A percentile compares a stretch with the other conserved stretches of the same genome.
Conservation (phyloP, 2,888 invertebrate genomes). For the Erynnis tages region DNA sequence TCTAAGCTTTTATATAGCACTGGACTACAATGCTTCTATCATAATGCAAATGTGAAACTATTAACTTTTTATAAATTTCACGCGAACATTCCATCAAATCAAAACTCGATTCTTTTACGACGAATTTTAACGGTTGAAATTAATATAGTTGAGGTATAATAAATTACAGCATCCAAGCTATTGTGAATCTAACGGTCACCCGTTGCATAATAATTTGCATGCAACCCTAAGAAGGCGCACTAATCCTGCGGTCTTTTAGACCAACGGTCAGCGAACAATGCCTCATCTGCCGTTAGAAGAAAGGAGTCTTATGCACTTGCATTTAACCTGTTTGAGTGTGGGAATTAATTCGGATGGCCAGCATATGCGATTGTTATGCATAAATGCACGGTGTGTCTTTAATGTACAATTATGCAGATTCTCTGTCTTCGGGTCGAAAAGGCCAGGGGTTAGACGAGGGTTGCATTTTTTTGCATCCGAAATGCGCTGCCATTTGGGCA, state of each 20-base stretch:
- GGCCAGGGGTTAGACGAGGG: constrained; percentile 43
- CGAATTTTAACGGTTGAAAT: neutral
- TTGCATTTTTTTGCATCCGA: constrained; percentile 47
- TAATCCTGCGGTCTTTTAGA: constrained; percentile 41
- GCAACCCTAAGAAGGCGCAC: constrained; percentile 46
- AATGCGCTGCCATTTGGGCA: constrained; percentile 31
- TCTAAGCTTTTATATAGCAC: too few species aligned
- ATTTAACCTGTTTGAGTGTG: constrained; percentile 59
- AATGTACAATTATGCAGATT: constrained; percentile 70
- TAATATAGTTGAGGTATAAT: constrained; percentile 29
- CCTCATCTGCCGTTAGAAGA: constrained; percentile 53
- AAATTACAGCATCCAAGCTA: constrained; percentile 37
- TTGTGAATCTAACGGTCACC: constrained; percentile 53
- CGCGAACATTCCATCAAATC: too few species aligned
- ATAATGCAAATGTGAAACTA: too few species aligned
- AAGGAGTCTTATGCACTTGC: constrained; percentile 55
- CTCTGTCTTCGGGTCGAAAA: constrained; percentile 40
- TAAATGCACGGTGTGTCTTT: constrained; percentile 50
- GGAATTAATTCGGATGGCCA: constrained; percentile 51
- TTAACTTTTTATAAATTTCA: too few species aligned
- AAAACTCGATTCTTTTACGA: too few species aligned
- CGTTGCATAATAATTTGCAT: constrained; percentile 56
- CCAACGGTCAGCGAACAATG: constrained; percentile 51
- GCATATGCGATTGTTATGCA: constrained; percentile 53
- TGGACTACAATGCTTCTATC: too few species aligned